Percentiles rank a stretch among this genome's conserved stretches.
These are phyloP conservation scores for Butastur rufipennis DNA, from an alignment of 2,113 vertebrate species.

Conservation along the genomic window DNA sequence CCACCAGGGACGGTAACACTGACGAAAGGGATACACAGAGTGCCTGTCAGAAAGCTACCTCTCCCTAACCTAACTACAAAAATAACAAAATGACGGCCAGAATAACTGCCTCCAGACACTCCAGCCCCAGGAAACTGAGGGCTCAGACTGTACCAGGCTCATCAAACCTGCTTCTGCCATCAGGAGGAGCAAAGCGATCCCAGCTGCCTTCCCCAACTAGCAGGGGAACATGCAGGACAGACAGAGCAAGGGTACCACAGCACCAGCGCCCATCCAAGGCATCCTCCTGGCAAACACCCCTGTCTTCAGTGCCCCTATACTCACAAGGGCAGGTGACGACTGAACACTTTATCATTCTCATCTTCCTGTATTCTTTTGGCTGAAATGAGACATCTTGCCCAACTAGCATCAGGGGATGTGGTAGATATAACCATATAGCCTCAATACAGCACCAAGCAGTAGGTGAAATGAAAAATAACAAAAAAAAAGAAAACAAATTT, in stretches of 20 bases:
- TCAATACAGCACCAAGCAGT: not conserved
- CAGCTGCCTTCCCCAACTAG: not conserved
- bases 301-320: not conserved
- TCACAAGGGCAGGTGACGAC: not conserved
- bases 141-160: not conserved
- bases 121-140: not conserved
- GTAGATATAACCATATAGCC: not conserved
- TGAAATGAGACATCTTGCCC: not conserved
- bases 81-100: not conserved
- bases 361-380: not conserved
- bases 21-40: not conserved
- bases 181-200: not conserved
- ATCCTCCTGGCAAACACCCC: not conserved
- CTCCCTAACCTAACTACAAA: not conserved
- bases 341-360: not conserved
- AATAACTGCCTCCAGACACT: not conserved
- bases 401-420: not conserved
- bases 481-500: not conserved
- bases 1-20: accelerated
- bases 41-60: not conserved
- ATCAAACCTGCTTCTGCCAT: not conserved
- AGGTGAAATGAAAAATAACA: not conserved
- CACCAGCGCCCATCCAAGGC: not conserved
- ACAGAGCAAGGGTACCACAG: not conserved
- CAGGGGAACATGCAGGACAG: not conserved